A percentile compares a stretch with the other conserved stretches of the same genome.
phyloP scores from a whole-genome alignment of 2,888 invertebrate genomes.

The Diaphora mendica region DNA sequence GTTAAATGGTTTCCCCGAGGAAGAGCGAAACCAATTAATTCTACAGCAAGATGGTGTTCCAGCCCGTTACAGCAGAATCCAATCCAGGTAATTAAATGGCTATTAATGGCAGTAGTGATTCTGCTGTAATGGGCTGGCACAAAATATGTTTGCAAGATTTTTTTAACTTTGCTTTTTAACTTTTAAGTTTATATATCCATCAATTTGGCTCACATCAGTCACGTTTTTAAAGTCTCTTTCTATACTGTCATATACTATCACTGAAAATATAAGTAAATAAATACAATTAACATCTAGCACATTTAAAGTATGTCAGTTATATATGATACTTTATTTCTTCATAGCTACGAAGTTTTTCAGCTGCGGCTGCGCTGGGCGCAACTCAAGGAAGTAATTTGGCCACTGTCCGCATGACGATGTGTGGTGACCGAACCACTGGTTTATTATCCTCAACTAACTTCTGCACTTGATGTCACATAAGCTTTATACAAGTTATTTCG shows the following conservation, averaged over 20 bases:
- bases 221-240: not conserved
- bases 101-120: too few relatives aligned
- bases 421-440: not conserved
- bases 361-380: not conserved
- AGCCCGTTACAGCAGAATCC: too few relatives aligned
- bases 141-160: too few relatives aligned
- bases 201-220: not conserved
- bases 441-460: too few relatives aligned
- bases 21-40: too few relatives aligned
- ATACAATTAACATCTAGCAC: not conserved
- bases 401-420: constrained; percentile 9
- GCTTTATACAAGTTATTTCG: not conserved
- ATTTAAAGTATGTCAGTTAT: not conserved
- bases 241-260: not conserved
- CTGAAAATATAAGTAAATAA: not conserved
- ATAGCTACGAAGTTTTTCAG: constrained; percentile 7
- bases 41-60: too few relatives aligned
- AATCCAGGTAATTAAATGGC: too few relatives aligned
- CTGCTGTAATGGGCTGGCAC: too few relatives aligned
- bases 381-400: not conserved
- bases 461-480: not conserved
- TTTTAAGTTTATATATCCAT: too few relatives aligned
- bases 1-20: too few relatives aligned
- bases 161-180: too few relatives aligned
- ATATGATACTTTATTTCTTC: not conserved